phyloP scores from a whole-genome alignment of 2,113 vertebrate species.

The Eulacestoma nigropectus region DNA sequence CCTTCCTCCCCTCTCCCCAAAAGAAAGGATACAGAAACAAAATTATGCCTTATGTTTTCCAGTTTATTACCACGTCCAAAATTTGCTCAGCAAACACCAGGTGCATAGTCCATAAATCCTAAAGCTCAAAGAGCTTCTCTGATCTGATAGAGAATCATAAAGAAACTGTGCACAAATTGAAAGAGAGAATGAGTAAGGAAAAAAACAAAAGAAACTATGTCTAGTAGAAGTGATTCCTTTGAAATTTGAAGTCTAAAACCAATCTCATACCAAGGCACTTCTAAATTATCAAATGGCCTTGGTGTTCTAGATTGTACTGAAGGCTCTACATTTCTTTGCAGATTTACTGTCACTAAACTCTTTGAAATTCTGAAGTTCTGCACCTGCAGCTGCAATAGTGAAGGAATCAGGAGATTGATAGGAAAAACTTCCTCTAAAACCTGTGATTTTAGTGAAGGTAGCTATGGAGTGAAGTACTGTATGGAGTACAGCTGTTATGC shows the following conservation, averaged over 20 bases:
- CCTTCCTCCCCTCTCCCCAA: rapidly evolving
- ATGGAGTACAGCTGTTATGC: neutral
- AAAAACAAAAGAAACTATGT: neutral
- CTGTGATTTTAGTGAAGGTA: neutral
- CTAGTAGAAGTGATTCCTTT: neutral
- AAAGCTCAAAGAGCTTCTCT: neutral
- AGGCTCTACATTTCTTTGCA: neutral
- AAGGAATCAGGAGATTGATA: neutral
- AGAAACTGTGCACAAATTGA: neutral
- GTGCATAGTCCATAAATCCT: neutral
- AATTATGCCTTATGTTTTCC: neutral
- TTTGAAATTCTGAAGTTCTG: neutral
- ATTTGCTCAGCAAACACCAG: neutral
- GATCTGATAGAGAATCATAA: neutral
- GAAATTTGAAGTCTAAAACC: neutral
- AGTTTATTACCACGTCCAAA: neutral
- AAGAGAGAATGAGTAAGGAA: neutral
- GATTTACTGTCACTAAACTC: neutral
- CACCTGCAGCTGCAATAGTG: neutral
- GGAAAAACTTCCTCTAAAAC: neutral
- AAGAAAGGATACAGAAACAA: neutral
- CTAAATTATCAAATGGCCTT: neutral
- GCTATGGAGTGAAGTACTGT: neutral
- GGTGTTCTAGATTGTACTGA: neutral
- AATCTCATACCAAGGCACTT: neutral